phyloP scores from a whole-genome alignment of 2,113 vertebrate species.

The Oncorhynchus nerka region DNA sequence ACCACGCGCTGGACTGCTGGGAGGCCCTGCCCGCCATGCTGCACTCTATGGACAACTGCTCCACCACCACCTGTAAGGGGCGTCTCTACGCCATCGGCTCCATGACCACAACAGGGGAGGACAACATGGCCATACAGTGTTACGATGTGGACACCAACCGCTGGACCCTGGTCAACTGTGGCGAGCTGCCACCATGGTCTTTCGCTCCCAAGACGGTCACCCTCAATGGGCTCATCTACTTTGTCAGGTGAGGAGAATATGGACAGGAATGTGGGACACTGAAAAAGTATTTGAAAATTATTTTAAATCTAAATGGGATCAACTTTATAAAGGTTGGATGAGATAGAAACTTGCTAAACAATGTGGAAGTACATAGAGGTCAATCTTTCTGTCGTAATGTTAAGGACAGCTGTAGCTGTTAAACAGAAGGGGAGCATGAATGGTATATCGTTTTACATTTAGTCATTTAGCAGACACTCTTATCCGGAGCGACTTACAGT shows the following conservation, averaged over 20 bases:
- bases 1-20: conserved; percentile 88
- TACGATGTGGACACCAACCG: conserved; percentile 82
- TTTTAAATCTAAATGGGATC: no score
- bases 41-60: conserved; percentile 96
- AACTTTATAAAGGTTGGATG: no score
- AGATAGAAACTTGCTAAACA: no score
- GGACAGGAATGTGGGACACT: neutral
- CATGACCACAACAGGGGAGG: conserved; percentile 78
- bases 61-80: conserved; percentile 86
- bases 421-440: neutral
- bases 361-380: no score
- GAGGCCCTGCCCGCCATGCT: conserved; percentile 87
- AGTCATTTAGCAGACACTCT: no score
- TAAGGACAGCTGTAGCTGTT: no score
- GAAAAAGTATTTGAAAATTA: no score
- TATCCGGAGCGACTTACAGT: no score
- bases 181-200: conserved; percentile 90
- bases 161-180: conserved; percentile 87
- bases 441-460: neutral
- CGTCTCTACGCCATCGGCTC: conserved; percentile 90
- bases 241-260: conserved; percentile 79
- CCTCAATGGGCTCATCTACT: conserved; percentile 90
- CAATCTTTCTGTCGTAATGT: no score
- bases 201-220: conserved; percentile 93
- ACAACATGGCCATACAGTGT: conserved; percentile 93